phyloP scores from a whole-genome alignment of 2,797 vertebrate genomes.

The Pipistrellus pygmaeus region DNA sequence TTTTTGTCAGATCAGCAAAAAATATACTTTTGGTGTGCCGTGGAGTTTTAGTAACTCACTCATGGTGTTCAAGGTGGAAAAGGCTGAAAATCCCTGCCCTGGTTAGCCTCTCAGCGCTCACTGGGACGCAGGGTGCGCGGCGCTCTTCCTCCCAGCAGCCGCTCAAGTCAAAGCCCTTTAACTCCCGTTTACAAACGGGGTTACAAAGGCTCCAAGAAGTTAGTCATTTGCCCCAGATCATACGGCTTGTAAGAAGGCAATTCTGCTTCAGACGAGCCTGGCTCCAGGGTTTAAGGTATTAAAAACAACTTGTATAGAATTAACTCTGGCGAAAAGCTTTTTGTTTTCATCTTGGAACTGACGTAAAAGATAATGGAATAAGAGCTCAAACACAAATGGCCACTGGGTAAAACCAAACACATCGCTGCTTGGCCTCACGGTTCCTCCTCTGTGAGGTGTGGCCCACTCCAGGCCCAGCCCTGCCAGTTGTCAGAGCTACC shows the following conservation, averaged over 20 bases:
- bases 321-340: neutral
- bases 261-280: neutral
- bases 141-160: neutral
- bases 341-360: neutral
- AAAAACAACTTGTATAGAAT: neutral
- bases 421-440: accelerated
- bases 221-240: neutral
- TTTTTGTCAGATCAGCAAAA: neutral
- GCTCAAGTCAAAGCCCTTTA: neutral
- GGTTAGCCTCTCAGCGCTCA: accelerated
- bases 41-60: neutral
- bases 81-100: neutral
- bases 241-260: neutral
- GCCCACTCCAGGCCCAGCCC: neutral
- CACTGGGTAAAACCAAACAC: no score
- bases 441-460: neutral
- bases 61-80: neutral
- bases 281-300: neutral
- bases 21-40: neutral
- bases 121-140: accelerated
- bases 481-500: neutral
- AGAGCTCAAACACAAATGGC: neutral
- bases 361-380: neutral
- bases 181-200: accelerated
- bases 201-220: accelerated